A percentile compares a stretch with the other conserved stretches of the same genome.
phyloP scores from a whole-genome alignment of 1,140 invertebrate genomes.

The Anastrepha ludens region DNA sequence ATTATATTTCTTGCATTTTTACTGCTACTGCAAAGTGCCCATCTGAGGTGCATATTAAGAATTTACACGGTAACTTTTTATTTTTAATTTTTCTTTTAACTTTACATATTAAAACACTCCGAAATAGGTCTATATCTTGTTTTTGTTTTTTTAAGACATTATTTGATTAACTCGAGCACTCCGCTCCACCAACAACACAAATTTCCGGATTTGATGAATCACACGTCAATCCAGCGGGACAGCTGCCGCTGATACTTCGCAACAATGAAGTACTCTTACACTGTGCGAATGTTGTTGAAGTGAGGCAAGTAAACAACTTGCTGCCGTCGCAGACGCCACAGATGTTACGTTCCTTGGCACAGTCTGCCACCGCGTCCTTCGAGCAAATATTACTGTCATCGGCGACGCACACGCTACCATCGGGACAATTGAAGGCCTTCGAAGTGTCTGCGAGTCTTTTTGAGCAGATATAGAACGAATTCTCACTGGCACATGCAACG shows the following conservation, averaged over 20 bases:
- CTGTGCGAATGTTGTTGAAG: conserved; percentile 64
- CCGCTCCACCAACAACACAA: conserved; percentile 63
- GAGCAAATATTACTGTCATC: neutral
- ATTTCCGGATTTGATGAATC: conserved; percentile 61
- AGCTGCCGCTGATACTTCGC: conserved; percentile 53
- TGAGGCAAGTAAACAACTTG: conserved; percentile 65
- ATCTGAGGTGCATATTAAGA: too few relatives aligned
- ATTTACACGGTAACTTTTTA: too few relatives aligned
- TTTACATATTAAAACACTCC: too few relatives aligned
- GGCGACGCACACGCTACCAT: conserved; percentile 15
- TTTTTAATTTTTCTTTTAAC: too few relatives aligned
- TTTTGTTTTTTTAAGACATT: too few relatives aligned
- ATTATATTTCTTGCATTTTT: too few relatives aligned
- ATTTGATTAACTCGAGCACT: neutral
- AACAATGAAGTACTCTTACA: conserved; percentile 59
- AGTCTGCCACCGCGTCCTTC: neutral
- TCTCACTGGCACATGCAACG: conserved; percentile 55
- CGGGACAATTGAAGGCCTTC: conserved; percentile 20
- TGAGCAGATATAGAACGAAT: conserved; percentile 48
- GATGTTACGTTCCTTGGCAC: conserved; percentile 51
- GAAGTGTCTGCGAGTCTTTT: neutral
- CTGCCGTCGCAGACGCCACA: conserved; percentile 60
- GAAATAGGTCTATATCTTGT: too few relatives aligned
- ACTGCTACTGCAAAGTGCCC: too few relatives aligned
- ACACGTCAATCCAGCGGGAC: conserved; percentile 61